Evolutionary conservation across 2,113 vertebrate genomes (phyloP).

Genomic region (Alethe castanea): DNA sequence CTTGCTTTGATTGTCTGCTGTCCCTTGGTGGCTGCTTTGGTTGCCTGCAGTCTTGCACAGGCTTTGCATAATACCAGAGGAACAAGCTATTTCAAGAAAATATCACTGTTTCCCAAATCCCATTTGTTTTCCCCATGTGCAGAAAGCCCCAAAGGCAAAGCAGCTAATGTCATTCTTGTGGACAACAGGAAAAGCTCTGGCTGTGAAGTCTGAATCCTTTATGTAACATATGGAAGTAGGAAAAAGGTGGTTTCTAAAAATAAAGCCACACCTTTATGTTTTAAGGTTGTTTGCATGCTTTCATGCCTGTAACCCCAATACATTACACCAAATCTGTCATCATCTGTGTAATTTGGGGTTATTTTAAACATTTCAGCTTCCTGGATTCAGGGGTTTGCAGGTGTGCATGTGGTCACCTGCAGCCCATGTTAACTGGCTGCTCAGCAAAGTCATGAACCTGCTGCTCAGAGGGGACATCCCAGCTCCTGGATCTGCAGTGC

Average conservation of each 20-base stretch:
- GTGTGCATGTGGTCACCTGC: background rate
- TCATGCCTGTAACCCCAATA: background rate
- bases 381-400: background rate
- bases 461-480: background rate
- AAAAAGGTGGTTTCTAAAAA: background rate
- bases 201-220: background rate
- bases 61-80: background rate
- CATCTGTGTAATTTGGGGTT: background rate
- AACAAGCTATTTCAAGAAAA: background rate
- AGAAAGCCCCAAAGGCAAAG: background rate
- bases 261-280: fast-evolving
- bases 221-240: fast-evolving
- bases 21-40: background rate
- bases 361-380: background rate
- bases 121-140: background rate
- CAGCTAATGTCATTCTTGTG: background rate
- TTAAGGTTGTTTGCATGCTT: background rate
- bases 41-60: background rate
- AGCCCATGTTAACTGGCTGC: background rate
- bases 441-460: background rate
- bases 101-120: background rate
- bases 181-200: background rate
- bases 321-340: fast-evolving
- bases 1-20: background rate
- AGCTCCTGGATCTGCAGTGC: background rate